Percentiles rank a stretch among this genome's conserved stretches.
phyloP scores from a whole-genome alignment of 2,113 vertebrate species.

The Sylvia atricapilla region DNA sequence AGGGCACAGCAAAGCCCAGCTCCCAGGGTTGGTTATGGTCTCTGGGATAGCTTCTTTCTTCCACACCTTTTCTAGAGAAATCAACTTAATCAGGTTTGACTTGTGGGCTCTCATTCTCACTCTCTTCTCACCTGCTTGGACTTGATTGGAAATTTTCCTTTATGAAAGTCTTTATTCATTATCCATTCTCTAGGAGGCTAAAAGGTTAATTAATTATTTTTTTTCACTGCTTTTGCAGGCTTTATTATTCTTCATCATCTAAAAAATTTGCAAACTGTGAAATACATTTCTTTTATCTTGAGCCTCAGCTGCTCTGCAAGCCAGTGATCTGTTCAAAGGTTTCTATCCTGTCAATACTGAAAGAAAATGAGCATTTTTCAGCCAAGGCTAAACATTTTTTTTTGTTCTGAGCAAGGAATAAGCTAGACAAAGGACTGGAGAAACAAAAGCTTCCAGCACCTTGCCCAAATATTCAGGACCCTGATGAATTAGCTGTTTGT shows the following conservation, averaged over 20 bases:
- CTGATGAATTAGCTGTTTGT: conserved; percentile 22
- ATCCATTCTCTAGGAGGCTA: background rate
- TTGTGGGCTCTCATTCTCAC: background rate
- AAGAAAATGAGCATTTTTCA: background rate
- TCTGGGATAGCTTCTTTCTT: background rate
- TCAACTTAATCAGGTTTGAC: background rate
- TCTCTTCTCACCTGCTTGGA: background rate
- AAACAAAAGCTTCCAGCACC: background rate
- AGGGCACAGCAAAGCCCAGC: background rate
- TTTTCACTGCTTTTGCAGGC: background rate
- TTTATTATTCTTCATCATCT: background rate
- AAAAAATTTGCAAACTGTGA: background rate
- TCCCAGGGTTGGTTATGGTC: background rate
- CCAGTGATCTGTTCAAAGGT: background rate
- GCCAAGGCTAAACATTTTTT: background rate
- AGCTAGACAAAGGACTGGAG: background rate
- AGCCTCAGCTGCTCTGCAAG: background rate
- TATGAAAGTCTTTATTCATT: background rate
- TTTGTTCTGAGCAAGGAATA: background rate
- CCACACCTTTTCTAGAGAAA: background rate
- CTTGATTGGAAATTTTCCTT: background rate
- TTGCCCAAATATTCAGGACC: background rate
- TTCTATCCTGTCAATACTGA: background rate
- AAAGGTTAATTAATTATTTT: background rate
- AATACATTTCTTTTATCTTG: background rate